These are phyloP conservation scores for Chelonus formosanus DNA, from an alignment of 2,888 invertebrate genomes.

Conservation along the genomic window DNA sequence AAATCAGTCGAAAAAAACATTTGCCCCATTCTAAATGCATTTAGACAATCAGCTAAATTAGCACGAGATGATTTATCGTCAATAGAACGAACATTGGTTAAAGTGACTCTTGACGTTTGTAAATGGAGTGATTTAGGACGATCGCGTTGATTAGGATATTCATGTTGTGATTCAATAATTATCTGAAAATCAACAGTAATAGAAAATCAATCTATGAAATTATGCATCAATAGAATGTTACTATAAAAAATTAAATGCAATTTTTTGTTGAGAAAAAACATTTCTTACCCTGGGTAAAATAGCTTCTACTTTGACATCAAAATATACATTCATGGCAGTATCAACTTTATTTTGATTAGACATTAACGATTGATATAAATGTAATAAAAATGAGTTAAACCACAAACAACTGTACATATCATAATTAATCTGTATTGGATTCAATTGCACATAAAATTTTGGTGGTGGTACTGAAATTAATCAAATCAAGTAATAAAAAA, in stretches of 20 bases:
- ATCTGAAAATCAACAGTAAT: conserved; percentile 67
- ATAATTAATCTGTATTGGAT: conserved; percentile 87
- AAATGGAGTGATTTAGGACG: conserved; percentile 87
- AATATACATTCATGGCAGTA: conserved; percentile 69
- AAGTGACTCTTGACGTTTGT: conserved; percentile 79
- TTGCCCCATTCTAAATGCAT: conserved; percentile 79
- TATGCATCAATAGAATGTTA: neutral
- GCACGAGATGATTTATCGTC: conserved; percentile 75
- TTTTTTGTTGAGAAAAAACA: neutral
- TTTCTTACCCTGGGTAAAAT: conserved; percentile 87
- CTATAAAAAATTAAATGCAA: conserved; percentile 7
- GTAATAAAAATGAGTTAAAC: conserved; percentile 92
- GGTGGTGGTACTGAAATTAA: conserved; percentile 86
- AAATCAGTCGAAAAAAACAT: conserved; percentile 81
- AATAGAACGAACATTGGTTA: conserved; percentile 75
- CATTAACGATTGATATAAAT: conserved; percentile 79
- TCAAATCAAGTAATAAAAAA: too few relatives aligned
- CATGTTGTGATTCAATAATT: conserved; percentile 79
- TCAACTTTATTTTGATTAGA: conserved; percentile 61
- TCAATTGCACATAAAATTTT: conserved; percentile 89
- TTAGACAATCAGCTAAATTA: conserved; percentile 81
- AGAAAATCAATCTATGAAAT: too few relatives aligned
- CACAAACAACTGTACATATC: conserved; percentile 91
- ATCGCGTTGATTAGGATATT: conserved; percentile 83
- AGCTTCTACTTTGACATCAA: conserved; percentile 89